Conservation (phyloP, 2,888 invertebrate genomes). For the Cancer borealis region DNA sequence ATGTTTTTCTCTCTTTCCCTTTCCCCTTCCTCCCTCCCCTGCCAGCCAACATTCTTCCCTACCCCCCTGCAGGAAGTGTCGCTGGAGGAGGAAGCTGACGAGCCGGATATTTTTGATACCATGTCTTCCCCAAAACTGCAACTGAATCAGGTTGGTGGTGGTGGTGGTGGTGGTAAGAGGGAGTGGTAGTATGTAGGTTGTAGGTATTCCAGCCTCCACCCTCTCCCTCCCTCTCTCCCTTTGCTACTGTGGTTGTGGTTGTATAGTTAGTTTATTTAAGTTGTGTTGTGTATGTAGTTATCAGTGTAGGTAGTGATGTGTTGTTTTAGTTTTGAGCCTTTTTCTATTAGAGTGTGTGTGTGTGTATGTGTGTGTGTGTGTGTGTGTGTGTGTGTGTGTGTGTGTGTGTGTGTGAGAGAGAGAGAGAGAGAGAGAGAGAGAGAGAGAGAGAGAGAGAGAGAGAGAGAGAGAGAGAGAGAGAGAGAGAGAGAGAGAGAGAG, state of each 20-base stretch:
- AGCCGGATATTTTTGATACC: constrained; percentile 62
- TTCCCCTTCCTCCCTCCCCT: neutral
- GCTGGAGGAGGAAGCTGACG: constrained; percentile 67
- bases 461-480: neutral
- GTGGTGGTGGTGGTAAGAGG: neutral
- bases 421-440: neutral
- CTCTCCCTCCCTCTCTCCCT: too few species aligned
- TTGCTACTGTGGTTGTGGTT: too few species aligned
- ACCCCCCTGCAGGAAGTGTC: constrained; percentile 67
- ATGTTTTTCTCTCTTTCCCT: constrained; percentile 5
- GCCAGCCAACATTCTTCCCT: constrained; percentile 55
- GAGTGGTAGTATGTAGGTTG: neutral
- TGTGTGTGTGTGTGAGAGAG: neutral
- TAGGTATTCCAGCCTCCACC: too few species aligned
- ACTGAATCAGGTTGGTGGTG: constrained; percentile 65
- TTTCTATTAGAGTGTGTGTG: too few species aligned
- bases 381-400: neutral
- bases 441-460: neutral
- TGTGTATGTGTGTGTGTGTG: neutral
- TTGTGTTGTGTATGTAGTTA: too few species aligned
- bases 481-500: neutral
- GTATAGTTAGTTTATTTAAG: too few species aligned
- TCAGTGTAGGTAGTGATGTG: too few species aligned
- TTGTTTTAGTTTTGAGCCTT: too few species aligned
- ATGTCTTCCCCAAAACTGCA: constrained; percentile 68